Percentiles rank a stretch among this genome's conserved stretches.
phyloP scores from a whole-genome alignment of 2,888 invertebrate genomes.

The Xestia xanthographa region DNA sequence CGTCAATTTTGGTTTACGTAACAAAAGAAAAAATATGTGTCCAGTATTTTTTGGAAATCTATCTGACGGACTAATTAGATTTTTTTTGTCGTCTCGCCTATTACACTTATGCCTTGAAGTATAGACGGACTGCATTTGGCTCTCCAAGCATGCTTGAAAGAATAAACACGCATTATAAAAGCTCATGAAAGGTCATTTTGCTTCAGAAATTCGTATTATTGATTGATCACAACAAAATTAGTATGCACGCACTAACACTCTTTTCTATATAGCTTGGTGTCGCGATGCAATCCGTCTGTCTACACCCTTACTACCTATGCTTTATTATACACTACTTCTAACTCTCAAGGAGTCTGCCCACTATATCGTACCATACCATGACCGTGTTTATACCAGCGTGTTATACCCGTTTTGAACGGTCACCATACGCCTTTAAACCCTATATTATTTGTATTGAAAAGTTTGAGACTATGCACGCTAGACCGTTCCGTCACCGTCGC shows the following conservation, averaged over 20 bases:
- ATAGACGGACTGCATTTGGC: constrained; percentile 36
- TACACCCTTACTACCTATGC: constrained; percentile 34
- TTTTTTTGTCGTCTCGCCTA: too few species aligned
- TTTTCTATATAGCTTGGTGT: constrained; percentile 21
- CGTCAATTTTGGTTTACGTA: too few species aligned
- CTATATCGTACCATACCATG: not conserved
- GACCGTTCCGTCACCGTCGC: not conserved
- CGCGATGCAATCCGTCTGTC: constrained; percentile 35
- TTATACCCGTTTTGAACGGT: not conserved
- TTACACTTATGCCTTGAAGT: constrained; percentile 16
- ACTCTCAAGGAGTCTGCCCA: constrained; percentile 12
- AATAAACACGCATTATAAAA: not conserved
- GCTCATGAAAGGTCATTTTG: constrained; percentile 7
- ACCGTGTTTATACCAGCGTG: not conserved
- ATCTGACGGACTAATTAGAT: too few species aligned
- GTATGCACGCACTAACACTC: constrained; percentile 25
- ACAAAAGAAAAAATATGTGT: too few species aligned
- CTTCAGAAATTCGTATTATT: constrained; percentile 18
- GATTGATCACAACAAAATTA: constrained; percentile 3
- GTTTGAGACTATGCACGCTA: not conserved
- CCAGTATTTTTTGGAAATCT: too few species aligned
- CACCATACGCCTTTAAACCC: not conserved
- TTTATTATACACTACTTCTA: constrained; percentile 39
- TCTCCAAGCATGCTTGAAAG: constrained; percentile 2
- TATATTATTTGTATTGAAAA: not conserved